phyloP scores from a whole-genome alignment of 2,113 vertebrate species.

The Sturnira hondurensis region DNA sequence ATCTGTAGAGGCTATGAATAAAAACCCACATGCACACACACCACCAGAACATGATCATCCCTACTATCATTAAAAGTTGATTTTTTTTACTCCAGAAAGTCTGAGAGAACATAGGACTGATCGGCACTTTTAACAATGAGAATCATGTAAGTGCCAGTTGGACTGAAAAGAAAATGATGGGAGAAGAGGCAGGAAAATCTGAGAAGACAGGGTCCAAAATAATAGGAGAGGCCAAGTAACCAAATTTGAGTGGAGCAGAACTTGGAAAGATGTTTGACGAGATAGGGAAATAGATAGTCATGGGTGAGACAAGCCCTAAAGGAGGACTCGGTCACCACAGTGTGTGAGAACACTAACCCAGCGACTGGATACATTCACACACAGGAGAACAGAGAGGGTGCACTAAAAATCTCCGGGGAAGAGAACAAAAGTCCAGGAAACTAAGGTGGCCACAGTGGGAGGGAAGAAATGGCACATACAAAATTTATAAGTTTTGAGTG shows the following conservation, averaged over 20 bases:
- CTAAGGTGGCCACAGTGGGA: not conserved
- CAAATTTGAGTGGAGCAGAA: not conserved
- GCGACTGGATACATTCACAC: not conserved
- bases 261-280: not conserved
- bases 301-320: not conserved
- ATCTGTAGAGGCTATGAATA: not conserved
- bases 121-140: not conserved
- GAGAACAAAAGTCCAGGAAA: conserved; percentile 2
- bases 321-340: not conserved
- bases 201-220: not conserved
- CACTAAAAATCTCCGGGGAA: not conserved
- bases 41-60: not conserved
- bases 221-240: not conserved
- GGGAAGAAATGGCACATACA: too few relatives aligned
- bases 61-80: not conserved
- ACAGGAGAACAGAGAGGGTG: not conserved
- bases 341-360: not conserved
- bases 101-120: not conserved
- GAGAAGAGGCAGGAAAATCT: not conserved
- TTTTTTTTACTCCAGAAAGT: not conserved
- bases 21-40: not conserved
- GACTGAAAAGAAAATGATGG: not conserved
- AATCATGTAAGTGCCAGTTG: not conserved
- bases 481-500: too few relatives aligned
- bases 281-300: not conserved